A percentile compares a stretch with the other conserved stretches of the same genome.
Evolutionary conservation across 2,797 vertebrate genomes (phyloP).

Genomic region (Crocodylus rhombifer): DNA sequence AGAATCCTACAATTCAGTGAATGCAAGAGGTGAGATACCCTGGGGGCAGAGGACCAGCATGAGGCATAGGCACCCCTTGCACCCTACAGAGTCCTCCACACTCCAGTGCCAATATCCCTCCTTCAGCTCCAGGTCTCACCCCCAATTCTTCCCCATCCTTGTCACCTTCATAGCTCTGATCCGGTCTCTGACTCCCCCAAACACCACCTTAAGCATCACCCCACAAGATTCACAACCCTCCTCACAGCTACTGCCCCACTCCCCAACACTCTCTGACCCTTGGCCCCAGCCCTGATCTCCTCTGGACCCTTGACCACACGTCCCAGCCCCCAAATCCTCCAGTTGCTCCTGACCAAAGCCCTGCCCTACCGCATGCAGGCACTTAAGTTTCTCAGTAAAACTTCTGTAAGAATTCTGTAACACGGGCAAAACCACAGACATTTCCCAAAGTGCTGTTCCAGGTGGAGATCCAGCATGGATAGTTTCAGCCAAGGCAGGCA

Average conservation of each 20-base stretch:
- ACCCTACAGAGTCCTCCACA: background rate
- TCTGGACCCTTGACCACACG: too few relatives aligned
- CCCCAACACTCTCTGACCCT: too few relatives aligned
- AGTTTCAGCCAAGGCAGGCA: slow-evolving; percentile 55
- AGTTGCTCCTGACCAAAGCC: background rate
- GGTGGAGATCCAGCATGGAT: slow-evolving; percentile 39
- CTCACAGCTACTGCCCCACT: too few relatives aligned
- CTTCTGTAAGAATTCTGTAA: background rate
- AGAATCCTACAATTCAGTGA: background rate
- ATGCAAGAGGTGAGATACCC: background rate
- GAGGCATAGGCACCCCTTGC: background rate
- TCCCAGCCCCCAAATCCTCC: background rate
- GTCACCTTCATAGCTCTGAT: too few relatives aligned
- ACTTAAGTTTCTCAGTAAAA: background rate
- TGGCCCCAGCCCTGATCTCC: too few relatives aligned
- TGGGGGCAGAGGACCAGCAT: background rate
- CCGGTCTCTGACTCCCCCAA: too few relatives aligned
- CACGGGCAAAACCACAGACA: slow-evolving; percentile 16
- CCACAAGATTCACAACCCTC: too few relatives aligned
- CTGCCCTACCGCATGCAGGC: background rate
- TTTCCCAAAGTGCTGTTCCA: background rate
- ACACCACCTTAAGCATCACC: too few relatives aligned
- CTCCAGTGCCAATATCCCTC: background rate
- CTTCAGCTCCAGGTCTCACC: background rate
- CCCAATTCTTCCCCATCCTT: too few relatives aligned